Percentiles rank a stretch among this genome's conserved stretches.
Evolutionary conservation across 2,113 vertebrate species (phyloP).

Genomic region (Neoarius graeffei): DNA sequence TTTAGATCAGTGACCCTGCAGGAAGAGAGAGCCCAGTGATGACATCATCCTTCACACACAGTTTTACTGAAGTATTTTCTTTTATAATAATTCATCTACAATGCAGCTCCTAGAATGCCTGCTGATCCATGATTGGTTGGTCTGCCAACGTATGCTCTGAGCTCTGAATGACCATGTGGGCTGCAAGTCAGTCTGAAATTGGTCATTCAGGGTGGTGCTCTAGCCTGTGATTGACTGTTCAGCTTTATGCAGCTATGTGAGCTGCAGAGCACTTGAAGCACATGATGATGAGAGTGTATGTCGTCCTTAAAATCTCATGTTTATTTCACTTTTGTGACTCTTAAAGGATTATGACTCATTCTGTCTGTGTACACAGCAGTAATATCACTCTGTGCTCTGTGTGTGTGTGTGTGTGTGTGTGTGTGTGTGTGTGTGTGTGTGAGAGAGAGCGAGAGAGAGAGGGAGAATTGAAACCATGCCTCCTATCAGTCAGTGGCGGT

Average conservation of each 20-base stretch:
- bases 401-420: conserved; percentile 34
- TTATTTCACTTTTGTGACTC: background rate
- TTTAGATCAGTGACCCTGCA: background rate
- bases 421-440: too few relatives aligned
- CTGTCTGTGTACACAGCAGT: background rate
- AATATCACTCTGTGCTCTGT: conserved; percentile 7
- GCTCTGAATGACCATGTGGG: background rate
- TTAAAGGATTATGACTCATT: background rate
- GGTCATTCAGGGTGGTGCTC: background rate
- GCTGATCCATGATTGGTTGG: background rate
- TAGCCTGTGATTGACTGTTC: background rate
- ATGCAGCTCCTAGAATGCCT: background rate
- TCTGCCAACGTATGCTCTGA: background rate
- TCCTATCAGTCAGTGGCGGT: conserved; percentile 67
- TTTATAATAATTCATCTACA: background rate
- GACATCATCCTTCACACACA: background rate
- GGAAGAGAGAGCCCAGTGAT: background rate
- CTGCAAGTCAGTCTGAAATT: background rate
- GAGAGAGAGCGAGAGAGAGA: conserved; percentile 24
- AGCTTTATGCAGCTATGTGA: background rate
- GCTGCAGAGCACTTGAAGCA: background rate
- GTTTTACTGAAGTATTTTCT: background rate
- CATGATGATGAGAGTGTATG: background rate
- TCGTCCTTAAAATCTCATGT: too few relatives aligned
- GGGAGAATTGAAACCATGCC: conserved; percentile 71